phyloP scores from a whole-genome alignment of 2,113 vertebrate genomes.

The Toxotes jaculatrix region DNA sequence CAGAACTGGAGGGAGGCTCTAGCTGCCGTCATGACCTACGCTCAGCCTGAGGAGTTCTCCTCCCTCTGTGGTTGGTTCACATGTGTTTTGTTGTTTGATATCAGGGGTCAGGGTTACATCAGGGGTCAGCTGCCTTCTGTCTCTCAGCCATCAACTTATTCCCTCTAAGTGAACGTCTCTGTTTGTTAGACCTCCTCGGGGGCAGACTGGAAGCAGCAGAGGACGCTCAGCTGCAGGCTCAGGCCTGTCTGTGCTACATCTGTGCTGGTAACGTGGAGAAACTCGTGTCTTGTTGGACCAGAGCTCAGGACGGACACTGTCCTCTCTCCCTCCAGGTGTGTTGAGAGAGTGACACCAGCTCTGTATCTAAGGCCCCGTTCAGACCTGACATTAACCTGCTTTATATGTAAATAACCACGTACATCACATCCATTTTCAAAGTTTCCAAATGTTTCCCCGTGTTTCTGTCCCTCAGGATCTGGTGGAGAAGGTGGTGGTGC shows the following conservation, averaged over 20 bases:
- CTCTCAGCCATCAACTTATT: not conserved
- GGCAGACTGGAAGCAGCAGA: constrained; percentile 89
- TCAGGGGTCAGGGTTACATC: not conserved
- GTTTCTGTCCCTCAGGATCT: constrained; percentile 84
- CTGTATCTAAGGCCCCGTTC: not conserved
- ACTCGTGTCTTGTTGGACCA: constrained; percentile 93
- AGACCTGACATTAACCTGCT: no score
- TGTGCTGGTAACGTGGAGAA: constrained; percentile 97
- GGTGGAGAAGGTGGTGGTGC: constrained; percentile 95
- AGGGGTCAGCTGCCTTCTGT: not conserved
- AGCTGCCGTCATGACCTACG: constrained; percentile 95
- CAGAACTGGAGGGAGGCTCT: constrained; percentile 96
- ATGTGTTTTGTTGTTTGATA: no score
- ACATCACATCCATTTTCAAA: no score
- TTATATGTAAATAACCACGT: no score
- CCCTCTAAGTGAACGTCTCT: not conserved
- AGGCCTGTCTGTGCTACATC: constrained; percentile 96
- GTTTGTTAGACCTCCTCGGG: constrained; percentile 89
- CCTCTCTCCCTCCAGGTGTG: constrained; percentile 94
- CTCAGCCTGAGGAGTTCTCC: constrained; percentile 92
- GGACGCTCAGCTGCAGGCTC: constrained; percentile 85
- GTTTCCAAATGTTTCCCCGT: not conserved
- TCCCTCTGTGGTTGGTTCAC: constrained; percentile 90
- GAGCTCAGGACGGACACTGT: constrained; percentile 86
- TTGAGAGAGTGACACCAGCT: not conserved